Base-by-base conservation (phyloP, 2,888 invertebrate genomes). In the Pharmacophagus antenor region DNA sequence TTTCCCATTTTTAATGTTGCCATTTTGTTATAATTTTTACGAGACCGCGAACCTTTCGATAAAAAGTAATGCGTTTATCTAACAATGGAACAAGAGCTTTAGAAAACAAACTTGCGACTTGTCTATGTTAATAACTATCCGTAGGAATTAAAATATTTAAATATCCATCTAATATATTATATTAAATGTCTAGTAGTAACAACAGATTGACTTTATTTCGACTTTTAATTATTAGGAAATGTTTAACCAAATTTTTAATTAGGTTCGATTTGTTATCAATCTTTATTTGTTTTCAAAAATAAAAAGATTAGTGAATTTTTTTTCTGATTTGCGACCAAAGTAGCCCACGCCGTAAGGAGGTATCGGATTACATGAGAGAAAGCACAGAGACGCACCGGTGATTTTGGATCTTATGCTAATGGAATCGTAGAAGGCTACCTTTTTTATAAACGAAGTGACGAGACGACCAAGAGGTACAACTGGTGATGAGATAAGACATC, bases 291-390 rank as follows among this genome's bases (percentile, higher is more conserved):
- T 10, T 10, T 31, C 15, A 31, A 31, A 31, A 12, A 31, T 10
- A 12, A 15, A 31, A 31, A 31, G 31, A 12, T 10, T 15, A 31
- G 12, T 42, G 27, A 53, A 42, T 41, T 61, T 56, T 52, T 48
- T 17, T 18, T 56, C 60, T 60, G 58, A 65, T 67, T 62, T 53
- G 49, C 56, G 56, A 58, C 56, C 55, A 58, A 61, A 65, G 51
- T 58, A 60, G 49, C 58, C 57, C 59, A 58, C 56, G 59, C 54
- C 61, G 62, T 65, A 64, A 64, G 64, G 62, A 55, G 58, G 54
- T 62, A 63, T 58, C 37, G 58, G 62, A 56, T 65, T 53, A 63
- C 53, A 46, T 58, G 63, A 63, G 65, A 63, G 64, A 64, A 62
- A 65, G 65, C 63, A 27, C 20, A 15, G 31, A 50, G 23, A 51